These are phyloP conservation scores for Rousettus madagascariensis DNA, from an alignment of 2,797 vertebrate genomes.

Conservation along the genomic window DNA sequence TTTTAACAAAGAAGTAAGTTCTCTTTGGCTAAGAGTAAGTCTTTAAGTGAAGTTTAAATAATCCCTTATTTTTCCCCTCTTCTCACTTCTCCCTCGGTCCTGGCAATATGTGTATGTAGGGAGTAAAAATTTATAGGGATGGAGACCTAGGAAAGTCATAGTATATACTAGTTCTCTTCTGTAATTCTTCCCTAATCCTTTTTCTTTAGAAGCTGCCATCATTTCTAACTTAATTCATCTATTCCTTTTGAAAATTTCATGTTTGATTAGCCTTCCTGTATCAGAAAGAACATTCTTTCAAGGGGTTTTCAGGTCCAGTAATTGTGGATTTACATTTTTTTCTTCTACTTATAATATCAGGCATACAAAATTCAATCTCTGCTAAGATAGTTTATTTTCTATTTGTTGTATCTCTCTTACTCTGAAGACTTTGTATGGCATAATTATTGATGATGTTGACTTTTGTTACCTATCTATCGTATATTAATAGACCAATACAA, in stretches of 20 bases:
- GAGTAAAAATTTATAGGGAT: not conserved
- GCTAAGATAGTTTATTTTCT: not conserved
- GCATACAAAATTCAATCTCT: not conserved
- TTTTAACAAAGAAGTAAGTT: not conserved
- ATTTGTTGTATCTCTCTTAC: not conserved
- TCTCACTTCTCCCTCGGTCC: no score
- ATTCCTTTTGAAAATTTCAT: slow-evolving; percentile 16
- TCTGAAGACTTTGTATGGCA: not conserved
- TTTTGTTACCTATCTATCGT: not conserved
- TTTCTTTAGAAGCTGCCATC: not conserved
- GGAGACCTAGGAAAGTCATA: not conserved
- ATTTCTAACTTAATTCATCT: slow-evolving; percentile 31
- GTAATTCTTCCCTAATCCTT: not conserved
- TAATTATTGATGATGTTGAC: not conserved
- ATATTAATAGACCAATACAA: not conserved
- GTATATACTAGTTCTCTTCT: not conserved
- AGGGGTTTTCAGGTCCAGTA: not conserved
- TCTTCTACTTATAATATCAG: not conserved
- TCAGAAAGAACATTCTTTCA: slow-evolving; percentile 22
- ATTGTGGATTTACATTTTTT: not conserved
- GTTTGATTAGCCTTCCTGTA: slow-evolving; percentile 1
- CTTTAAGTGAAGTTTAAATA: not conserved
- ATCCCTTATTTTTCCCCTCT: not conserved
- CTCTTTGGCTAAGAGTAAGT: not conserved
- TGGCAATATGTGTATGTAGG: not conserved